phyloP scores from a whole-genome alignment of 2,888 invertebrate genomes.

The Leptinotarsa juncta region DNA sequence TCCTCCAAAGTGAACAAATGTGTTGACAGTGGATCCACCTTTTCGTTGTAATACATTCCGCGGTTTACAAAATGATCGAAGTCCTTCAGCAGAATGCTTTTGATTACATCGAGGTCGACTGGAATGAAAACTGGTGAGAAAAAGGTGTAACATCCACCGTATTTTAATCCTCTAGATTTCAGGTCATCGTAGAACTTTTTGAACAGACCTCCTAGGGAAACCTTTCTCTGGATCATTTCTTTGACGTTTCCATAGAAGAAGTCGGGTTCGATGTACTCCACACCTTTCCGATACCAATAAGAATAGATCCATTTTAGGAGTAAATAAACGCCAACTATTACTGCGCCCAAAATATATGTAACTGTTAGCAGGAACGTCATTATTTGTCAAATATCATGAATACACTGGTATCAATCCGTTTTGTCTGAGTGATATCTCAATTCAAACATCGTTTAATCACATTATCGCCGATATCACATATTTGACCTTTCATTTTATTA shows the following conservation, averaged over 20 bases:
- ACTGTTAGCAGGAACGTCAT: neutral
- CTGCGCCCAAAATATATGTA: neutral
- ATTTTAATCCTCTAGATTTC: constrained; percentile 45
- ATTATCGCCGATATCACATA: neutral
- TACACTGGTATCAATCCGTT: neutral
- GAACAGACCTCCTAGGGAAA: constrained; percentile 24
- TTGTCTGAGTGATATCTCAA: neutral
- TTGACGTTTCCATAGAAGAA: constrained; percentile 36
- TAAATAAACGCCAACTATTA: constrained; percentile 25
- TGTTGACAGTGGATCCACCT: constrained; percentile 55
- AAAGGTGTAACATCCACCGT: constrained; percentile 52
- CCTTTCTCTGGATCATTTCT: constrained; percentile 17
- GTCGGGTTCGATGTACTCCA: constrained; percentile 44
- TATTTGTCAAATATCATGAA: neutral
- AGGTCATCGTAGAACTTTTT: constrained; percentile 42
- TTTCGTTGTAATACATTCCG: constrained; percentile 57
- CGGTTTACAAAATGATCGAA: constrained; percentile 59
- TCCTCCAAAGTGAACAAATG: constrained; percentile 56
- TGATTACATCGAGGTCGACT: constrained; percentile 58
- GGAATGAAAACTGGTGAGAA: constrained; percentile 55
- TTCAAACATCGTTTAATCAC: neutral
- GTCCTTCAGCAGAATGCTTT: constrained; percentile 59
- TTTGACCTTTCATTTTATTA: neutral
- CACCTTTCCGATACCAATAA: constrained; percentile 55
- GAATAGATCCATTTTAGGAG: constrained; percentile 46